Evolutionary conservation across 2,797 vertebrate species (phyloP).

Genomic region (Synanceia verrucosa): DNA sequence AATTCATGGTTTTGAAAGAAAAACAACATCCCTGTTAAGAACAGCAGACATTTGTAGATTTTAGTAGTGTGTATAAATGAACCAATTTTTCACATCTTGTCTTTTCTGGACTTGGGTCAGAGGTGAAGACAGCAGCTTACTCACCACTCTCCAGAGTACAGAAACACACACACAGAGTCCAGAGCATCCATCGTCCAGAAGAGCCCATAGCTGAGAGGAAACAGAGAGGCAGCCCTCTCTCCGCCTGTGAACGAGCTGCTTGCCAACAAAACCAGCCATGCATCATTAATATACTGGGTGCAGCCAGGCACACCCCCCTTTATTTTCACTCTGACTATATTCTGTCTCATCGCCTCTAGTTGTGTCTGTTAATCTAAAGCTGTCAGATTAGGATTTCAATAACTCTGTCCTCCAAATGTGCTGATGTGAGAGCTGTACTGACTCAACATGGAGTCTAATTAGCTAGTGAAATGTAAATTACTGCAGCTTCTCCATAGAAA

Average conservation of each 20-base stretch:
- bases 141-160: slow-evolving; percentile 61
- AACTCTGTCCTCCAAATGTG: no score
- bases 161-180: slow-evolving; percentile 55
- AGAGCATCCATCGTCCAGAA: slow-evolving; percentile 61
- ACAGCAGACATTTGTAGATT: background rate
- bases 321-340: slow-evolving; percentile 8
- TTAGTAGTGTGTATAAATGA: background rate
- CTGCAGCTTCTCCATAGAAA: slow-evolving; percentile 17
- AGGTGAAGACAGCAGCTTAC: slow-evolving; percentile 23
- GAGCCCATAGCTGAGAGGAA: slow-evolving; percentile 65
- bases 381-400: background rate
- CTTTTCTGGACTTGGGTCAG: background rate
- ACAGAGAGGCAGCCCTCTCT: slow-evolving; percentile 30
- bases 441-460: slow-evolving; percentile 19
- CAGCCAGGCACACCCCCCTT: slow-evolving; percentile 31
- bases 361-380: background rate
- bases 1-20: no score
- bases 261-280: slow-evolving; percentile 67
- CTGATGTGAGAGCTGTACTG: background rate
- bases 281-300: slow-evolving; percentile 72
- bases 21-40: no score
- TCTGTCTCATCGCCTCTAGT: slow-evolving; percentile 4
- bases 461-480: slow-evolving; percentile 7
- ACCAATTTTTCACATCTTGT: background rate
- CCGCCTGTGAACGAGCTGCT: slow-evolving; percentile 30